Percentiles rank a stretch among this genome's conserved stretches.
Conservation (phyloP, 2,888 invertebrate genomes). For the Yponomeuta malinellus region DNA sequence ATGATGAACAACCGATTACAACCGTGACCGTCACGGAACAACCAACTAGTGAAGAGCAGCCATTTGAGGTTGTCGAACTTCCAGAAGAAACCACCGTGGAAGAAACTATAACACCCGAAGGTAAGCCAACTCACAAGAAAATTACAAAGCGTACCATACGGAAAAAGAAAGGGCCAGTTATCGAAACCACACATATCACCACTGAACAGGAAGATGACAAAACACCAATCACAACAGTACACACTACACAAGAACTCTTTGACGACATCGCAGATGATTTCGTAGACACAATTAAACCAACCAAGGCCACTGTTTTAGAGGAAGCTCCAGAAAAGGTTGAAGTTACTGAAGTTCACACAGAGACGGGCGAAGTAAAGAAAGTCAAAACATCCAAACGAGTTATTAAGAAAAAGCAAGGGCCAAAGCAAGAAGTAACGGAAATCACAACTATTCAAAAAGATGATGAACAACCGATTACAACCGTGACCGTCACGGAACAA, state of each 20-base stretch:
- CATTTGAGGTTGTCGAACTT: constrained; percentile 28
- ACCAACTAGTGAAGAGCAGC: constrained; percentile 20
- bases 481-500: no score
- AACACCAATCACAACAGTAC: constrained; percentile 25
- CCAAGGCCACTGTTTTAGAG: constrained; percentile 19
- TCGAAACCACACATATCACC: constrained; percentile 25
- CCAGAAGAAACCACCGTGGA: constrained; percentile 28
- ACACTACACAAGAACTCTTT: constrained; percentile 19
- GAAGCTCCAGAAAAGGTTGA: constrained; percentile 41
- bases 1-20: constrained; percentile 29
- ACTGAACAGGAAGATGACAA: constrained; percentile 37
- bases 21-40: constrained; percentile 28
- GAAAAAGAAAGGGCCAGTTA: constrained; percentile 28
- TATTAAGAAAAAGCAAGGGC: constrained; percentile 36
- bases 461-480: constrained; percentile 21
- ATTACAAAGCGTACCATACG: constrained; percentile 19
- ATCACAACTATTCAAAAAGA: constrained; percentile 40
- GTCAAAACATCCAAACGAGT: constrained; percentile 33
- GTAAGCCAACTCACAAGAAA: constrained; percentile 35
- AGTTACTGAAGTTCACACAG: constrained; percentile 32
- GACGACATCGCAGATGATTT: constrained; percentile 18
- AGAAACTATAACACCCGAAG: constrained; percentile 18
- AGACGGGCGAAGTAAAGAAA: constrained; percentile 24
- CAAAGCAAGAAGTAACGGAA: constrained; percentile 42
- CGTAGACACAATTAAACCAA: constrained; percentile 25